Percentiles rank a stretch among this genome's conserved stretches.
Evolutionary conservation across 1,140 invertebrate genomes (phyloP).

Genomic region (Onthophagus taurus): DNA sequence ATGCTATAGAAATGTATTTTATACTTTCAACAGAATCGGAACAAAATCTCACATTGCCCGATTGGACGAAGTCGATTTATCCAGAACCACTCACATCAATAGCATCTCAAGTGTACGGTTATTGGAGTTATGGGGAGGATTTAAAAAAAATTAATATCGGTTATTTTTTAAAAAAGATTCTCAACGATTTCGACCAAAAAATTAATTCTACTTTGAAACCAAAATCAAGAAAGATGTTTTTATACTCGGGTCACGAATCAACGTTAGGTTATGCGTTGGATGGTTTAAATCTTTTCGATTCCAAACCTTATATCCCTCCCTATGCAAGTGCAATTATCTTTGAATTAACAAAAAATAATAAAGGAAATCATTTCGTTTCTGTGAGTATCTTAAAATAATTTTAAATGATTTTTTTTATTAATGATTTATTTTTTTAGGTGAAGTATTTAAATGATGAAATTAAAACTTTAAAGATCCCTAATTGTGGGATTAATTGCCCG

Average conservation of each 20-base stretch:
- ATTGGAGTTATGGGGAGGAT: constrained; percentile 18
- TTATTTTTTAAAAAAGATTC: constrained; percentile 32
- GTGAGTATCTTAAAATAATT: neutral
- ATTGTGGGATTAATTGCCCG: neutral
- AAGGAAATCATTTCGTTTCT: constrained; percentile 11
- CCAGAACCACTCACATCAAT: constrained; percentile 21
- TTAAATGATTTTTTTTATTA: neutral
- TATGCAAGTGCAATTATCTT: constrained; percentile 41
- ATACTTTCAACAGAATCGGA: constrained; percentile 21
- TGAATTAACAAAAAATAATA: constrained; percentile 15
- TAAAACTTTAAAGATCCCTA: neutral
- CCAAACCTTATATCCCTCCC: constrained; percentile 45
- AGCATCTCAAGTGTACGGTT: constrained; percentile 20
- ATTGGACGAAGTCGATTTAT: constrained; percentile 28
- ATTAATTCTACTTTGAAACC: constrained; percentile 31
- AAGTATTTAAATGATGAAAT: neutral
- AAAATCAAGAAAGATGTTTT: constrained; percentile 40
- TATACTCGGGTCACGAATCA: constrained; percentile 59
- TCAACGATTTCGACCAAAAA: constrained; percentile 39
- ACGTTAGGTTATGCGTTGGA: constrained; percentile 53
- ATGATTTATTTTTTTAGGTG: neutral
- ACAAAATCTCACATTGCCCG: constrained; percentile 26
- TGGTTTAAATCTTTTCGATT: constrained; percentile 47
- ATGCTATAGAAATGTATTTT: constrained; percentile 26
- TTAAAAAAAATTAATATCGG: constrained; percentile 18